These are phyloP conservation scores for Chionis minor DNA, from an alignment of 2,113 vertebrate genomes.

Conservation along the genomic window DNA sequence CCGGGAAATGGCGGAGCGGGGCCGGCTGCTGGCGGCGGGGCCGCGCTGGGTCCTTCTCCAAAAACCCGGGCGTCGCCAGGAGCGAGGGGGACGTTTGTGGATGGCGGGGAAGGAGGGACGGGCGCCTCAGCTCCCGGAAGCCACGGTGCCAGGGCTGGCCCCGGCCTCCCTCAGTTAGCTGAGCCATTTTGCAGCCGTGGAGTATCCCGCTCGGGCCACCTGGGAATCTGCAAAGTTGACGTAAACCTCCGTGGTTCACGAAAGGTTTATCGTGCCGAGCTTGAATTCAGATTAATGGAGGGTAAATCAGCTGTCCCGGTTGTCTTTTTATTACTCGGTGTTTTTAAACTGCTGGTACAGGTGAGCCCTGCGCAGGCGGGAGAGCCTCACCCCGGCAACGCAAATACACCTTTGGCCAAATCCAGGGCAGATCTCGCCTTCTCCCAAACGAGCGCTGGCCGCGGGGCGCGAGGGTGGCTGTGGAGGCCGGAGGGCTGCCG, in stretches of 20 bases:
- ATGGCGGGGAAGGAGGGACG: too few species aligned
- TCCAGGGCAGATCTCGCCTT: accelerated
- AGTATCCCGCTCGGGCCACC: accelerated
- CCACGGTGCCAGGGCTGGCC: too few species aligned
- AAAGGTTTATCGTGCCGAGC: accelerated
- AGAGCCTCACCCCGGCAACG: background rate
- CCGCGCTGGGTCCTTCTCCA: background rate
- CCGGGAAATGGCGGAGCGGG: background rate
- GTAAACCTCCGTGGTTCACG: accelerated
- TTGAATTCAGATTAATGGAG: accelerated
- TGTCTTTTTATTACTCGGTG: background rate
- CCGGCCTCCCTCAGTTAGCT: too few species aligned
- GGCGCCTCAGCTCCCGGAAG: too few species aligned
- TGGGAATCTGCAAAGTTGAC: accelerated
- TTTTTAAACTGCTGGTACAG: accelerated
- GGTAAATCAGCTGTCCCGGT: background rate
- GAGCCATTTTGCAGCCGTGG: background rate
- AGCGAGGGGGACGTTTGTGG: accelerated
- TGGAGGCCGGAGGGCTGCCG: too few species aligned
- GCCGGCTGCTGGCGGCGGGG: too few species aligned
- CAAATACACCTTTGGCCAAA: background rate
- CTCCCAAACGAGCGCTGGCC: too few species aligned
- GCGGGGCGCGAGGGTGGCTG: too few species aligned
- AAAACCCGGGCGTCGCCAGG: too few species aligned
- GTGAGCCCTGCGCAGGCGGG: accelerated